Evolutionary conservation across 1,140 invertebrate species (phyloP).

Genomic region (Papilio polyxenes): DNA sequence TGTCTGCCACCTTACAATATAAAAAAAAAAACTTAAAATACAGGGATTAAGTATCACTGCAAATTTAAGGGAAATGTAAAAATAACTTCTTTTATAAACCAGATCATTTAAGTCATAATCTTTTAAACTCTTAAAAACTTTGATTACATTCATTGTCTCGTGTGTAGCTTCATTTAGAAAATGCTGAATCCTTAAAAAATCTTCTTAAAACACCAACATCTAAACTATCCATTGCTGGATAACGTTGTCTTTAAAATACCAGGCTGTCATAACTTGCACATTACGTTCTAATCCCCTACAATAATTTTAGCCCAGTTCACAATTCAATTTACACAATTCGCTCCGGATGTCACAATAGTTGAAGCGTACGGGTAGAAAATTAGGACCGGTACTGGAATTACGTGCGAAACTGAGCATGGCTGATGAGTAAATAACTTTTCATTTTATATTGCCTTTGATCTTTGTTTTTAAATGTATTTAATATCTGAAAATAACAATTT

Average conservation of each 20-base stretch:
- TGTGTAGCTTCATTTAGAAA: too few relatives aligned
- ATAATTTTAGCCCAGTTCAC: neutral
- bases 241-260: neutral
- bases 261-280: neutral
- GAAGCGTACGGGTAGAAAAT: conserved; percentile 2
- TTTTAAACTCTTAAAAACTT: too few relatives aligned
- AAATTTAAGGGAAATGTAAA: too few relatives aligned
- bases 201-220: neutral
- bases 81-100: too few relatives aligned
- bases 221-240: neutral
- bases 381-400: neutral
- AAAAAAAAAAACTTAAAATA: too few relatives aligned
- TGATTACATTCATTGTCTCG: too few relatives aligned
- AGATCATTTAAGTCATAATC: too few relatives aligned
- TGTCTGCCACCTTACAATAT: too few relatives aligned
- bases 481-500: too few relatives aligned
- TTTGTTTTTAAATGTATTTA: neutral
- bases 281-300: neutral
- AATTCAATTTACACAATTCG: neutral
- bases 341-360: neutral
- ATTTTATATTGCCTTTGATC: neutral
- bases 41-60: too few relatives aligned
- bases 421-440: neutral
- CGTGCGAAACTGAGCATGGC: neutral
- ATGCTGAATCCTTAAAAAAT: too few relatives aligned